These are phyloP conservation scores for Scleropages formosus DNA, from an alignment of 2,797 vertebrate species.

Conservation along the genomic window DNA sequence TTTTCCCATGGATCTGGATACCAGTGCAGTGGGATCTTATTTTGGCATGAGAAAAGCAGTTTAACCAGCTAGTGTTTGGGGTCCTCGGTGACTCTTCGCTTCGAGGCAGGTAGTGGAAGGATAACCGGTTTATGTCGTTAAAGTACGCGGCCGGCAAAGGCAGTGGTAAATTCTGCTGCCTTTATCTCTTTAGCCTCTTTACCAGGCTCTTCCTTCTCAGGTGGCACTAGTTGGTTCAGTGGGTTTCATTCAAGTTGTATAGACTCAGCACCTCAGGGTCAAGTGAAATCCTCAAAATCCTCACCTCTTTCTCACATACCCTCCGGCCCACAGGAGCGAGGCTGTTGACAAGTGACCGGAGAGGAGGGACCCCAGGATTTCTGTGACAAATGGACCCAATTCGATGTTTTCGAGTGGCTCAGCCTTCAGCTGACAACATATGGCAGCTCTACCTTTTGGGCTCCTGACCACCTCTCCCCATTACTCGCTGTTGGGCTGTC, in stretches of 20 bases:
- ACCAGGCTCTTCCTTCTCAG: background rate
- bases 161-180: too few relatives aligned
- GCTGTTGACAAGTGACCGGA: background rate
- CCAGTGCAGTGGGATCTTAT: too few relatives aligned
- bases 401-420: too few relatives aligned
- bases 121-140: background rate
- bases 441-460: background rate
- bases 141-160: background rate
- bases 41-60: too few relatives aligned
- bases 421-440: background rate
- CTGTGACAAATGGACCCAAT: background rate
- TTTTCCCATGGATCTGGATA: too few relatives aligned
- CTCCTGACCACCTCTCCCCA: background rate
- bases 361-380: slow-evolving; percentile 1
- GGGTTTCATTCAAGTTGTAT: background rate
- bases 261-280: background rate
- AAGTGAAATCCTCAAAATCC: background rate
- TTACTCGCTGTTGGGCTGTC: slow-evolving; percentile 2
- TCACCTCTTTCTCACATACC: too few relatives aligned
- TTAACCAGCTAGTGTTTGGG: too few relatives aligned
- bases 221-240: background rate
- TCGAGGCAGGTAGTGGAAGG: background rate
- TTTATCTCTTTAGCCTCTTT: background rate
- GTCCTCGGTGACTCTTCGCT: too few relatives aligned
- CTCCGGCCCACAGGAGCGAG: background rate